Conservation (phyloP, 2,888 invertebrate species). For the Scaptomyza flava region DNA sequence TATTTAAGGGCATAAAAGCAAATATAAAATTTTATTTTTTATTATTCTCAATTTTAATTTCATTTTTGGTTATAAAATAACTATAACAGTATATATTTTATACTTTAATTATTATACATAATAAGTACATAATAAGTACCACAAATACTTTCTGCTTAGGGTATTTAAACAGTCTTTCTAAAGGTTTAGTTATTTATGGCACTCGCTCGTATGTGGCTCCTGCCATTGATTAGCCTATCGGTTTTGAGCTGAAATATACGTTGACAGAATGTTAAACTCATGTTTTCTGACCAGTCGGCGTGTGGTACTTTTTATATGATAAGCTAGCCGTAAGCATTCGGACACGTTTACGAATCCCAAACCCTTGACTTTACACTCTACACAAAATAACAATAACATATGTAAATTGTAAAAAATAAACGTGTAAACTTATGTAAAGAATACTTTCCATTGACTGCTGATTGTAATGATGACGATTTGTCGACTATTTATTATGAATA, state of each 20-base stretch:
- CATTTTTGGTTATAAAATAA: no score
- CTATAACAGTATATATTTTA: no score
- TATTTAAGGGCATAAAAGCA: no score
- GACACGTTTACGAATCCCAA: slow-evolving; percentile 11
- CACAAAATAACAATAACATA: slow-evolving; percentile 15
- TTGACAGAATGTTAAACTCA: slow-evolving; percentile 38
- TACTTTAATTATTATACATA: no score
- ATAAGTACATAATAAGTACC: no score
- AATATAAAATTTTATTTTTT: no score
- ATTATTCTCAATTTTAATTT: no score
- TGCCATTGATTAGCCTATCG: slow-evolving; percentile 57
- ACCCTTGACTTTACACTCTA: slow-evolving; percentile 12
- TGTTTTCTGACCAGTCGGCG: slow-evolving; percentile 27
- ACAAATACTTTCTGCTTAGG: no score
- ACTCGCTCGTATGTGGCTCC: slow-evolving; percentile 44
- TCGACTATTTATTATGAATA: slow-evolving; percentile 1
- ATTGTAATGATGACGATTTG: slow-evolving; percentile 21
- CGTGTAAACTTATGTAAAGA: slow-evolving; percentile 23
- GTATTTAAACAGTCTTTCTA: neutral
- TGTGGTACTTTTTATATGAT: slow-evolving; percentile 36
- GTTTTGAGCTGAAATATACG: slow-evolving; percentile 30
- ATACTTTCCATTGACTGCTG: slow-evolving; percentile 31
- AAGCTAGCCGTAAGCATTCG: slow-evolving; percentile 43
- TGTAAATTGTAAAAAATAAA: slow-evolving; percentile 10
- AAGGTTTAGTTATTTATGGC: neutral